A percentile compares a stretch with the other conserved stretches of the same genome.
These are phyloP conservation scores for Sceloporus undulatus DNA, from an alignment of 2,113 vertebrate species.

Conservation along the genomic window DNA sequence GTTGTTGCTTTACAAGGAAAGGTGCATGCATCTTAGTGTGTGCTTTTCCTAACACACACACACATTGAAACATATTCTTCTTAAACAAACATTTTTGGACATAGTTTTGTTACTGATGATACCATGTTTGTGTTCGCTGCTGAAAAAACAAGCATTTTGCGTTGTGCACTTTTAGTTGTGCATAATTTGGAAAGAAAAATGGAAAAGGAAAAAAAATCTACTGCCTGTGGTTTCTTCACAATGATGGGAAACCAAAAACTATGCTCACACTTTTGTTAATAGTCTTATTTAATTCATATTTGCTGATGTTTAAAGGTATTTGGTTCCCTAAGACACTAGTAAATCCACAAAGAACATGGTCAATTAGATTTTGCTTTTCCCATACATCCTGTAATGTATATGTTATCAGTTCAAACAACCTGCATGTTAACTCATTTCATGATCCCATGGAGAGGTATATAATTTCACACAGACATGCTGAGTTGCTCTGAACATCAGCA, in stretches of 20 bases:
- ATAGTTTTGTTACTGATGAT: background rate
- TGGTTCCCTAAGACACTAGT: background rate
- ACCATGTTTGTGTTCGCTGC: background rate
- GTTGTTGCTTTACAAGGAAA: background rate
- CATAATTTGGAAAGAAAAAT: background rate
- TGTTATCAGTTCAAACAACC: background rate
- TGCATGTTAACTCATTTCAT: background rate
- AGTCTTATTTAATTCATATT: background rate
- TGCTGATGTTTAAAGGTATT: background rate
- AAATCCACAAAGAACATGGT: conserved; percentile 2
- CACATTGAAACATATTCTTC: background rate
- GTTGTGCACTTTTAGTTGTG: background rate
- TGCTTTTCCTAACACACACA: background rate
- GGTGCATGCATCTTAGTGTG: background rate
- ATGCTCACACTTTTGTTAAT: background rate
- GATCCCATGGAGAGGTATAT: conserved; percentile 12
- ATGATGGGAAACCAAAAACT: background rate
- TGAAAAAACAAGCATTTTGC: background rate
- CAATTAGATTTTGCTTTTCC: background rate
- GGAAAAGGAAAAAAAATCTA: background rate
- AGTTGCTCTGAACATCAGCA: accelerated
- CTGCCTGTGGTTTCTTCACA: background rate
- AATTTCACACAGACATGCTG: background rate
- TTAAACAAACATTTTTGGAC: too few species aligned
- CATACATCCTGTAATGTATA: background rate